Base-by-base conservation (phyloP, 37 sponge, comb jelly and placozoan genomes). In the Theonella swinhoei region DNA sequence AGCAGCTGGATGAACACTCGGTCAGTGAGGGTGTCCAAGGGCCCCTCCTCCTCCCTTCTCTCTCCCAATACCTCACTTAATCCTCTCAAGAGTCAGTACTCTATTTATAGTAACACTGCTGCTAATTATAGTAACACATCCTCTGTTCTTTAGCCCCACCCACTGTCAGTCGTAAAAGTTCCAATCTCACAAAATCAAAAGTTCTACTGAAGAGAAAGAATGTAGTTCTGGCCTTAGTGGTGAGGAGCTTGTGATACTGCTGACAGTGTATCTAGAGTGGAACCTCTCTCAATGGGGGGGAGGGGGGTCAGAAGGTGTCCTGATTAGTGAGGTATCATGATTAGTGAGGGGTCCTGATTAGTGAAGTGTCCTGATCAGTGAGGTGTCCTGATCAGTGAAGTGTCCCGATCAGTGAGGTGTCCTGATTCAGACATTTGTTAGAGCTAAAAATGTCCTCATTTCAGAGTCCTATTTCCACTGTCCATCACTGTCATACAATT, bases 1-100 rank as follows among this genome's bases (percentile, higher is more conserved):
- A 82, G 88, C n/a, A 81, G 82, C 39, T 88, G 88, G 88, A 68
- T 88, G 76, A 88, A 88, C 68, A 78, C 78, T 36, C 76, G 59
- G 42, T 39, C 26, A 31, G 35, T 72, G 58, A 38, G 5, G 24
- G 83, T 25, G 61, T 37, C 64, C n/a, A 31, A 24, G 43, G 71
- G 22, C 2, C 54, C 24, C 47, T 47, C n/a, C n/a, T 25, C 2
- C 26, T 29, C 3, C 37, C 71, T 31, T 70, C 71, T 70, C 37
- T 70, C 34, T 24, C 72, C 39, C 82, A 72, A 5, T 66, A 73
- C 36, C 75, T 75, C 74, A 64, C 31, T 29, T 36, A 4, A 5
- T 42, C 33, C 38, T 43, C 8, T 8, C 35, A 9, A 72, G 35
- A 17, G 19, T 59, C n/a, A n/a, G n/a, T n/a, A 59, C 19, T 20